These are phyloP conservation scores for Nymphalis urticae DNA, from an alignment of 2,888 invertebrate species.

Conservation along the genomic window DNA sequence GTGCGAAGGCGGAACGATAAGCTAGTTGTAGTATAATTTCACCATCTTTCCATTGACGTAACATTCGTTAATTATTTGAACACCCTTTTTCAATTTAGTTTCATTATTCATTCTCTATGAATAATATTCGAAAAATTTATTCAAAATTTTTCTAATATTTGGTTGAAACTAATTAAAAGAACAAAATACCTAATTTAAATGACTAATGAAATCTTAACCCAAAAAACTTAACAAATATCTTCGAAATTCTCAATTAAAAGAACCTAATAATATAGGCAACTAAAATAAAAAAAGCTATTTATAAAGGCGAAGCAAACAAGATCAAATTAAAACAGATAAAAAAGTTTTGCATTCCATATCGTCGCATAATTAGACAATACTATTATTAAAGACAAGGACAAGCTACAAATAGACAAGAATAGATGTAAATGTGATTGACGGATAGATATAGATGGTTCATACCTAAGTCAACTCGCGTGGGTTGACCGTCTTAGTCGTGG, in stretches of 20 bases:
- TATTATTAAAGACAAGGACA: conserved; percentile 54
- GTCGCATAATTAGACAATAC: conserved; percentile 43
- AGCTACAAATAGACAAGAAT: conserved; percentile 50
- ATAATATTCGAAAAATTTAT: no score
- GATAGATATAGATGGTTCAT: conserved; percentile 49
- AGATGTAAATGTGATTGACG: conserved; percentile 49
- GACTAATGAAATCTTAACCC: no score
- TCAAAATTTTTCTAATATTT: no score
- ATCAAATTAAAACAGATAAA: conserved; percentile 16
- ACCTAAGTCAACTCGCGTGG: conserved; percentile 60
- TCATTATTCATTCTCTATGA: no score
- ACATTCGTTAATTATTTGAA: no score
- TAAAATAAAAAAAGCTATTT: conserved; percentile 1
- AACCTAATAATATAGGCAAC: not conserved
- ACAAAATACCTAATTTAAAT: no score
- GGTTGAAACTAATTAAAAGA: no score
- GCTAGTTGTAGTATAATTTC: no score
- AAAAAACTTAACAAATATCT: not conserved
- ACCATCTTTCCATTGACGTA: no score
- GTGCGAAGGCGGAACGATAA: no score
- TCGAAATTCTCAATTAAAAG: not conserved
- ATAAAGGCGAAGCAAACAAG: not conserved
- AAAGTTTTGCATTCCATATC: conserved; percentile 31
- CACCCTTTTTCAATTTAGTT: no score
- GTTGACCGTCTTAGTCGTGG: conserved; percentile 48